Evolutionary conservation across 1,140 invertebrate species (phyloP).

Genomic region (Brachionus koreanus): DNA sequence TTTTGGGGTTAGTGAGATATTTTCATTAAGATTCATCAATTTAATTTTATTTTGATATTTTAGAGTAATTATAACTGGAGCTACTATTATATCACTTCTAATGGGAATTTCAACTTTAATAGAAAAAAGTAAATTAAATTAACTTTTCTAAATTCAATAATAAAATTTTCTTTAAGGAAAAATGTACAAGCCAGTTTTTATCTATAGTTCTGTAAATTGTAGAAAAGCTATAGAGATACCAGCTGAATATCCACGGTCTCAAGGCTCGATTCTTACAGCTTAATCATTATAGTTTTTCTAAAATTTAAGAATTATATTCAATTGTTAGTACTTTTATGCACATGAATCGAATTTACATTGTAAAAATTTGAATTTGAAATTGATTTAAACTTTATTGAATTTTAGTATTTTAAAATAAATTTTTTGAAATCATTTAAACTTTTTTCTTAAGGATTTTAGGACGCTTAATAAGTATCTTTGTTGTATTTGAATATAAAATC

Average conservation of each 20-base stretch:
- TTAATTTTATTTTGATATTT: neutral
- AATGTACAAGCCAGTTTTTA: slow-evolving; percentile 14
- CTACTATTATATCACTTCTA: neutral
- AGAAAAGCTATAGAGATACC: neutral
- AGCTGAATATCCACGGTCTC: neutral
- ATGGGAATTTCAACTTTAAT: slow-evolving; percentile 13
- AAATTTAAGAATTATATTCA: neutral
- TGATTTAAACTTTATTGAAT: neutral
- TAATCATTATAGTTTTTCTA: neutral
- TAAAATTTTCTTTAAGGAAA: neutral
- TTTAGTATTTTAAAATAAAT: neutral
- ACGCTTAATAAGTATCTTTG: neutral
- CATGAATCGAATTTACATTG: neutral
- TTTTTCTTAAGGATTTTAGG: neutral
- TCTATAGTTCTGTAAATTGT: neutral
- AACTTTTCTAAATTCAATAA: neutral
- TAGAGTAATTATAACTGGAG: neutral
- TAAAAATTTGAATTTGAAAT: neutral
- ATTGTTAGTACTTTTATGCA: neutral
- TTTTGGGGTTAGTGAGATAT: neutral
- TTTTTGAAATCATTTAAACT: neutral
- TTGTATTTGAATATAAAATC: neutral
- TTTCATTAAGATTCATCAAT: neutral
- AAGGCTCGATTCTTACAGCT: neutral
- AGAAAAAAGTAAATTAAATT: neutral